These are phyloP conservation scores for Catharus ustulatus DNA, from an alignment of 2,797 vertebrate genomes.

Conservation along the genomic window DNA sequence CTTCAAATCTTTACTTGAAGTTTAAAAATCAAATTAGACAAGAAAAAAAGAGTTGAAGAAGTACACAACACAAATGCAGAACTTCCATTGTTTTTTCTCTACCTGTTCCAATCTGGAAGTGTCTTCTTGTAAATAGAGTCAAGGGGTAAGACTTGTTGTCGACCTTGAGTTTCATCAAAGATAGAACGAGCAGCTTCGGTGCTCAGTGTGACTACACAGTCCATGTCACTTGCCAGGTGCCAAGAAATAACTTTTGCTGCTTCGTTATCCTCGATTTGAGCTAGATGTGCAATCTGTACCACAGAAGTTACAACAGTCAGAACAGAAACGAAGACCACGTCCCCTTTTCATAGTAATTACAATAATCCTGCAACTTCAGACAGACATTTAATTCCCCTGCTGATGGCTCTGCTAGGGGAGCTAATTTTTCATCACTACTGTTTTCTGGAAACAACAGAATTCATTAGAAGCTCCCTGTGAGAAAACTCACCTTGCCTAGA, in stretches of 20 bases:
- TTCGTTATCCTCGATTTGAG: constrained; percentile 82
- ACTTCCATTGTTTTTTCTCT: neutral
- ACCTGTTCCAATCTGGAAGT: constrained; percentile 83
- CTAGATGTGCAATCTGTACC: constrained; percentile 88
- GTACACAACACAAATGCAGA: neutral
- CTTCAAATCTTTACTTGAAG: neutral
- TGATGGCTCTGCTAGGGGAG: neutral
- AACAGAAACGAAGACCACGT: neutral
- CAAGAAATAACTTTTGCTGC: constrained; percentile 90
- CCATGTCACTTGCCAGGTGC: constrained; percentile 90
- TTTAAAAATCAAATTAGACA: neutral
- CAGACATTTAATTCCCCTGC: neutral
- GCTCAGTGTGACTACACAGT: constrained; percentile 89
- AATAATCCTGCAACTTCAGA: neutral
- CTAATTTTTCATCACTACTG: neutral
- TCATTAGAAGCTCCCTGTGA: neutral
- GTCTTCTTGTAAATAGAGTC: constrained; percentile 81
- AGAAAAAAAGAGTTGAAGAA: neutral
- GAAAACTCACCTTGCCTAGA: constrained; percentile 87
- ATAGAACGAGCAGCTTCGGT: constrained; percentile 83
- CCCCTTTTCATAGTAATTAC: neutral
- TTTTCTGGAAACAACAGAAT: neutral
- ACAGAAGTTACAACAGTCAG: constrained; percentile 31
- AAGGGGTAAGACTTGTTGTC: constrained; percentile 88
- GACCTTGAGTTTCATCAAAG: constrained; percentile 80